phyloP scores from a whole-genome alignment of 2,113 vertebrate genomes.

The Caranx ignobilis region DNA sequence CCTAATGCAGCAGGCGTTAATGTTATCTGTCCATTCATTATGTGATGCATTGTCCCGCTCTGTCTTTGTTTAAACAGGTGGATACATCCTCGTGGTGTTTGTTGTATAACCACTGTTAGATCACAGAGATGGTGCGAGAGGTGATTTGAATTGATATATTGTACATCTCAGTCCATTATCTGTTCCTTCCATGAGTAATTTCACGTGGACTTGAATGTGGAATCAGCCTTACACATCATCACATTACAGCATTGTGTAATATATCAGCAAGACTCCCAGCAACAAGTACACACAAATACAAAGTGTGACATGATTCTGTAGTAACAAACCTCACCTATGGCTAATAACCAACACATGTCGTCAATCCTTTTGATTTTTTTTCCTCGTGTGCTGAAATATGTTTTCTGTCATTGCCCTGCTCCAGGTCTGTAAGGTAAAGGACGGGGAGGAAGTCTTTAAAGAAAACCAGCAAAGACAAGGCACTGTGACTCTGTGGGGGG shows the following conservation, averaged over 20 bases:
- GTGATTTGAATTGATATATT: conserved; percentile 37
- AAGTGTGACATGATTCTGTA: not conserved
- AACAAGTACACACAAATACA: conserved; percentile 10
- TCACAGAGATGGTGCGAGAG: conserved; percentile 15
- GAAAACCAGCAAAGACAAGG: conserved; percentile 43
- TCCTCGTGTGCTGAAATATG: conserved; percentile 8
- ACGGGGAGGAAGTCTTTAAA: conserved; percentile 68
- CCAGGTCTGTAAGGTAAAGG: conserved; percentile 28
- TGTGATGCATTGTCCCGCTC: conserved; percentile 59
- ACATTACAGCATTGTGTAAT: conserved; percentile 3
- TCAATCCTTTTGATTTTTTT: not conserved
- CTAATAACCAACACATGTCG: conserved; percentile 15
- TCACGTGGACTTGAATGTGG: not conserved
- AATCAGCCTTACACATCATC: not conserved
- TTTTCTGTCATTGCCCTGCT: conserved; percentile 48
- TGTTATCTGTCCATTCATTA: conserved; percentile 67
- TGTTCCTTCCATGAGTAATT: conserved; percentile 29
- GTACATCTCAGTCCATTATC: conserved; percentile 4
- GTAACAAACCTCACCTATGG: conserved; percentile 21
- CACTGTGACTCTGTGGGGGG: conserved; percentile 44
- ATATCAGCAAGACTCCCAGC: conserved; percentile 1
- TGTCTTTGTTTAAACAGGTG: conserved; percentile 79
- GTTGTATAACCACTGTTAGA: conserved; percentile 25
- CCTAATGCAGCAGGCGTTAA: conserved; percentile 49
- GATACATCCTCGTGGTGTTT: conserved; percentile 30